Evolutionary conservation across 1,140 invertebrate species (phyloP).

Genomic region (Apis laboriosa): DNA sequence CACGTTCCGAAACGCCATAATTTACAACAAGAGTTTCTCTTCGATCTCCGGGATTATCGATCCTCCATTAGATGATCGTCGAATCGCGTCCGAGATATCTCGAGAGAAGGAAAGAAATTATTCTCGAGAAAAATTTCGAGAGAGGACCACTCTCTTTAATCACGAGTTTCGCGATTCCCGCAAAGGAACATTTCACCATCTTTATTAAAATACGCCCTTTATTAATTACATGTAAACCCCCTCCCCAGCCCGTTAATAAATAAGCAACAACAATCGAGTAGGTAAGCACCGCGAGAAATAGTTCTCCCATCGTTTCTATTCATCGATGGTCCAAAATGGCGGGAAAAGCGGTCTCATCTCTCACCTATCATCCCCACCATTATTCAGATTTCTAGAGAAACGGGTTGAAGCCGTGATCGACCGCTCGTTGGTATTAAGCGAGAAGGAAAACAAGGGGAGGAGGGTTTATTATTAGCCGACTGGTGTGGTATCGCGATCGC

Average conservation of each 20-base stretch:
- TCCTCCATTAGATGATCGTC: neutral
- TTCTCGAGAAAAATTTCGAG: neutral
- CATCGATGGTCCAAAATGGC: conserved; percentile 11
- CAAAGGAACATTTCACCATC: neutral
- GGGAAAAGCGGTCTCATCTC: neutral
- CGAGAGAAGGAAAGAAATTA: too few relatives aligned
- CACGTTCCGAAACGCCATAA: neutral
- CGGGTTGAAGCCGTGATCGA: neutral
- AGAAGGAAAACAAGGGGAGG: neutral
- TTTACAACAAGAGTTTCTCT: neutral
- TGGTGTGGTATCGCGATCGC: conserved; percentile 26
- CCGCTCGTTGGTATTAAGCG: neutral
- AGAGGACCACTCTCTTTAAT: neutral
- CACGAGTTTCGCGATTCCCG: neutral
- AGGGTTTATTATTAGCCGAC: conserved; percentile 41
- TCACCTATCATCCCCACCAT: conserved; percentile 2
- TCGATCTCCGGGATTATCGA: neutral
- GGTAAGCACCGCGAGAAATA: conserved; percentile 5
- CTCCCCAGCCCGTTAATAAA: conserved; percentile 32
- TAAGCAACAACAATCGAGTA: conserved; percentile 8
- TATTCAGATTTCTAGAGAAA: conserved; percentile 11
- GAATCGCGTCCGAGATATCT: neutral
- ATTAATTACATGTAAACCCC: conserved; percentile 25
- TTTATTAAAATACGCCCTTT: conserved; percentile 41
- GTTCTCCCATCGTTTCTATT: conserved; percentile 22